These are phyloP conservation scores for Coreius guichenoti DNA, from an alignment of 2,797 vertebrate species.

Conservation along the genomic window DNA sequence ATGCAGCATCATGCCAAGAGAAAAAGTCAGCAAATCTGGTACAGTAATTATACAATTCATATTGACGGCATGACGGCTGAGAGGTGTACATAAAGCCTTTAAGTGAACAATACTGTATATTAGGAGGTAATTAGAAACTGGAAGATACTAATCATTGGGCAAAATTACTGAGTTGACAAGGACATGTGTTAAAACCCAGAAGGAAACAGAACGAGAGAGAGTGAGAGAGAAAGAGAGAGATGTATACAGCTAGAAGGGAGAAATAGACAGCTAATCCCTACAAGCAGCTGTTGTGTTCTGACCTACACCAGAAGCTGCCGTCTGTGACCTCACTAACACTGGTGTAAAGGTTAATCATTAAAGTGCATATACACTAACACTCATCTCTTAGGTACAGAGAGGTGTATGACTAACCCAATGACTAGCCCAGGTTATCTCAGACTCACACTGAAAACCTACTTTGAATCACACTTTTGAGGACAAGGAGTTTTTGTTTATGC, in stretches of 20 bases:
- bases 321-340: constrained; percentile 30
- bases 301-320: constrained; percentile 34
- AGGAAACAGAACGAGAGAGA: constrained; percentile 16
- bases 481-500: neutral
- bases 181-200: neutral
- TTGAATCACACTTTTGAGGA: neutral
- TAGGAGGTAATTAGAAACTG: neutral
- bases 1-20: neutral
- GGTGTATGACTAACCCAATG: constrained; percentile 28
- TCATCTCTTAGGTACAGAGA: constrained; percentile 13
- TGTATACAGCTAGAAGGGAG: neutral
- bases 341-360: constrained; percentile 48
- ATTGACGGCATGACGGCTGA: neutral
- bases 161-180: neutral
- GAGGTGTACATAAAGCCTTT: neutral
- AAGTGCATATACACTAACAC: constrained; percentile 3
- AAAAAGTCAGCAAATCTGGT: neutral
- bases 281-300: constrained; percentile 45
- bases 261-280: constrained; percentile 53
- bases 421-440: neutral
- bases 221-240: neutral
- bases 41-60: neutral
- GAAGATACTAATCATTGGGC: neutral
- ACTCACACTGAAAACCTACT: neutral
- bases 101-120: neutral